phyloP scores from a whole-genome alignment of 2,113 vertebrate genomes.

The Xenopus tropicalis region DNA sequence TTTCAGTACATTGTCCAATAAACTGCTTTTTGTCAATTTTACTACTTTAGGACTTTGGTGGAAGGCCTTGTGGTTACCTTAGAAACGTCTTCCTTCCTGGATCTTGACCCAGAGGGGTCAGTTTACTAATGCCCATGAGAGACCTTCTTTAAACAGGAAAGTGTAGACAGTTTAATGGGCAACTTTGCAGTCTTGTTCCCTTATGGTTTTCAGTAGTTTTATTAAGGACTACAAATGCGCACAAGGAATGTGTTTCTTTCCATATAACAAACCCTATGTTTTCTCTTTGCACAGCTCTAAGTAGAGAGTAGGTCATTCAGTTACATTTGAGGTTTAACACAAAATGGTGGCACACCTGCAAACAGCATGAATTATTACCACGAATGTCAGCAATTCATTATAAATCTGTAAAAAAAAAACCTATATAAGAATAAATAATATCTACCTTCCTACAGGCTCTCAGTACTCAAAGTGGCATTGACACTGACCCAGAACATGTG shows the following conservation, averaged over 20 bases:
- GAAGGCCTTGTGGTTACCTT: slow-evolving; percentile 63
- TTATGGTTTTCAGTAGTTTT: slow-evolving; percentile 61
- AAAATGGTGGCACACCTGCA: slow-evolving; percentile 12
- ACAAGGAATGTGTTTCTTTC: slow-evolving; percentile 37
- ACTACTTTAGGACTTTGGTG: slow-evolving; percentile 58
- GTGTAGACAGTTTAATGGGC: slow-evolving; percentile 74
- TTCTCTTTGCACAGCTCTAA: slow-evolving; percentile 14
- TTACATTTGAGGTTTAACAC: neutral
- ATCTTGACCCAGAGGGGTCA: slow-evolving; percentile 61
- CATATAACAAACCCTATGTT: slow-evolving; percentile 13
- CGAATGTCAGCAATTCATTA: neutral
- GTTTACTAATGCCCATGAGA: slow-evolving; percentile 63
- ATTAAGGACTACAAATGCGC: slow-evolving; percentile 51
- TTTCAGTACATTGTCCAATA: slow-evolving; percentile 67
- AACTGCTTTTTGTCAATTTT: slow-evolving; percentile 73
- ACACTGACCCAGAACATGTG: too few relatives aligned
- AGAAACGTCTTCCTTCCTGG: slow-evolving; percentile 77
- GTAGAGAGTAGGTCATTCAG: slow-evolving; percentile 9
- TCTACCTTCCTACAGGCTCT: too few relatives aligned
- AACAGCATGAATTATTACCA: neutral
- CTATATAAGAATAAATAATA: neutral
- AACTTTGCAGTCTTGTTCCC: slow-evolving; percentile 66
- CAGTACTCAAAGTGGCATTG: too few relatives aligned
- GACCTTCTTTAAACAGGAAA: slow-evolving; percentile 74
- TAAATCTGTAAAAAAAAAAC: neutral